Percentiles rank a stretch among this genome's conserved stretches.
Evolutionary conservation across 2,797 vertebrate genomes (phyloP).

Genomic region (Chelon auratus): DNA sequence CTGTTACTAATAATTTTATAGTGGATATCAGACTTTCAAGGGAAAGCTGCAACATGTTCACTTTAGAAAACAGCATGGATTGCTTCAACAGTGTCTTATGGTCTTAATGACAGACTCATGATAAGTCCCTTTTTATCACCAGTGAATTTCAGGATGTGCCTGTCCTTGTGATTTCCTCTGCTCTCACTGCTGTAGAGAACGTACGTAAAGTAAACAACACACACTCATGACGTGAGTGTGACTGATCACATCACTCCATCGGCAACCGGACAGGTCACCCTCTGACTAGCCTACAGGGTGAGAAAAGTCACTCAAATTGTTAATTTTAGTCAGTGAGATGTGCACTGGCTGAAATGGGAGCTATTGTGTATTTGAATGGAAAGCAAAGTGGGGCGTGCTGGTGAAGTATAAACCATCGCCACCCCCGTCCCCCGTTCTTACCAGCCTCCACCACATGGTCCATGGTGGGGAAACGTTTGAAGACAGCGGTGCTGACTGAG

Average conservation of each 20-base stretch:
- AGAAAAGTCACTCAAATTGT: background rate
- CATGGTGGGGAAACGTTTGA: slow-evolving; percentile 91
- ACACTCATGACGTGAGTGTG: slow-evolving; percentile 19
- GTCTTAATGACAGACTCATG: background rate
- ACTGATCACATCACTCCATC: slow-evolving; percentile 3
- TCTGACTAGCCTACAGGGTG: background rate
- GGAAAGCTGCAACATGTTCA: background rate
- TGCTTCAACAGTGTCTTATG: background rate
- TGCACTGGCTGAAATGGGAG: background rate
- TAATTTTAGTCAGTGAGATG: background rate
- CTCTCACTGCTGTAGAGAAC: slow-evolving; percentile 24
- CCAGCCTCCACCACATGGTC: slow-evolving; percentile 92
- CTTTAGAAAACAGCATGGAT: slow-evolving; percentile 1
- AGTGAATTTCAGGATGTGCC: slow-evolving; percentile 45
- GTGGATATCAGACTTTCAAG: background rate
- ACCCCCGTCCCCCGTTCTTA: slow-evolving; percentile 60
- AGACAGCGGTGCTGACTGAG: slow-evolving; percentile 90
- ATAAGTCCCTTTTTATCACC: slow-evolving; percentile 38
- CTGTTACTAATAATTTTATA: background rate
- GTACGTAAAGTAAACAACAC: slow-evolving; percentile 32
- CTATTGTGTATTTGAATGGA: background rate
- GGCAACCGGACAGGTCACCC: background rate
- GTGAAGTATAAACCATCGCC: background rate
- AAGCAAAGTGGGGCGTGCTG: background rate
- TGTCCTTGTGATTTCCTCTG: slow-evolving; percentile 44